These are phyloP conservation scores for Tauraco hartlaubi DNA, from an alignment of 2,797 vertebrate genomes.

Conservation along the genomic window DNA sequence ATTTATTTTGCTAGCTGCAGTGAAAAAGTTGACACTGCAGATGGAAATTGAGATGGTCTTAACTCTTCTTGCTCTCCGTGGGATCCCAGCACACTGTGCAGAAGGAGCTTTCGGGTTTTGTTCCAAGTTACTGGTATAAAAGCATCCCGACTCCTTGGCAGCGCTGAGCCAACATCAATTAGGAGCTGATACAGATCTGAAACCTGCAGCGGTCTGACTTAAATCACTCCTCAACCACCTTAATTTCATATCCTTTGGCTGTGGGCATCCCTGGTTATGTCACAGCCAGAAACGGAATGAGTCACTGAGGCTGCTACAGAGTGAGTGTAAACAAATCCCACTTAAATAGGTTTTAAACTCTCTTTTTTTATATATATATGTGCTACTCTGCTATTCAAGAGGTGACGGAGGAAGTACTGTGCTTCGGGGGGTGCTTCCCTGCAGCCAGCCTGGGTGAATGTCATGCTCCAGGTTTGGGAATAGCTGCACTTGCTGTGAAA, in stretches of 20 bases:
- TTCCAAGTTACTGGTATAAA: neutral
- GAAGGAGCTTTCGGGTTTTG: neutral
- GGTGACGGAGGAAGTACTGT: neutral
- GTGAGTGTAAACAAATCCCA: neutral
- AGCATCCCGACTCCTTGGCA: neutral
- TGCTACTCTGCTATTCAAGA: neutral
- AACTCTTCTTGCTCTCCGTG: neutral
- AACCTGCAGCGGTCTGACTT: neutral
- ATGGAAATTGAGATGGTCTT: accelerated
- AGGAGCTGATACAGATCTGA: neutral
- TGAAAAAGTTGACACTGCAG: neutral
- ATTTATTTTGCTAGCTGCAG: neutral
- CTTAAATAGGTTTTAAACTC: neutral
- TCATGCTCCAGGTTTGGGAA: accelerated
- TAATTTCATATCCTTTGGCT: neutral
- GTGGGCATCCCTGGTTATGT: neutral
- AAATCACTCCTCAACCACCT: neutral
- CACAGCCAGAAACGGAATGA: neutral
- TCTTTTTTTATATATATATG: neutral
- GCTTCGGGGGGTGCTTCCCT: neutral
- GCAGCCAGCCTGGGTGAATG: neutral
- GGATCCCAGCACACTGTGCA: neutral
- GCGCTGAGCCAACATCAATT: accelerated
- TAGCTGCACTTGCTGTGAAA: neutral
- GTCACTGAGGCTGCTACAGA: neutral